Evolutionary conservation across 2,888 invertebrate genomes (phyloP).

Genomic region (Diarsia rubi): DNA sequence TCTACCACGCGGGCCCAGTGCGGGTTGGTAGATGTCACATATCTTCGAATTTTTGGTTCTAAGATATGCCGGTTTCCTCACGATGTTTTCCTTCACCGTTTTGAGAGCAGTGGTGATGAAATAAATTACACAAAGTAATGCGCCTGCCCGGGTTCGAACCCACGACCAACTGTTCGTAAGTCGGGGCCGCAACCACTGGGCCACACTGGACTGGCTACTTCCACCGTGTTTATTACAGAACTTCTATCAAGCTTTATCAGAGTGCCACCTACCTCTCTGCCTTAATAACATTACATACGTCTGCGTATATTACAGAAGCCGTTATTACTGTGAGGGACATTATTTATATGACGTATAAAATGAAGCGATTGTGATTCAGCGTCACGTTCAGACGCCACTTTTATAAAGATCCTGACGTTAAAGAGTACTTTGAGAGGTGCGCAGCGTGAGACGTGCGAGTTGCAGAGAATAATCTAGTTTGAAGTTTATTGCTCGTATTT

Average conservation of each 20-base stretch:
- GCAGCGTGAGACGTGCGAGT: slow-evolving; percentile 41
- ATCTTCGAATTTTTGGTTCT: too few relatives aligned
- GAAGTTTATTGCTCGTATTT: slow-evolving; percentile 47
- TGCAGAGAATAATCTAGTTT: slow-evolving; percentile 49
- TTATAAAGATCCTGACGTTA: slow-evolving; percentile 60
- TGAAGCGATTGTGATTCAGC: slow-evolving; percentile 76
- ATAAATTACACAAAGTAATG: too few relatives aligned
- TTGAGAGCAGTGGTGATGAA: too few relatives aligned
- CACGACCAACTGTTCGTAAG: too few relatives aligned
- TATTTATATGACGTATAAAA: slow-evolving; percentile 68
- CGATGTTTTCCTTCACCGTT: too few relatives aligned
- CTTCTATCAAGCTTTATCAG: slow-evolving; percentile 49
- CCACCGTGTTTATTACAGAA: slow-evolving; percentile 35
- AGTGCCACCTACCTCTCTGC: slow-evolving; percentile 24
- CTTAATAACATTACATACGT: slow-evolving; percentile 52
- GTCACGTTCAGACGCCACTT: slow-evolving; percentile 70
- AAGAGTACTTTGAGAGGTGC: slow-evolving; percentile 58
- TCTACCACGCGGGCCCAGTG: too few relatives aligned
- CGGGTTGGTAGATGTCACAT: too few relatives aligned
- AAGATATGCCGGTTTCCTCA: too few relatives aligned
- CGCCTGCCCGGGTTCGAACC: too few relatives aligned
- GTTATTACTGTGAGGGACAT: slow-evolving; percentile 58
- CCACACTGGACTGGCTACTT: slow-evolving; percentile 15
- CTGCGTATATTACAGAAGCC: slow-evolving; percentile 46
- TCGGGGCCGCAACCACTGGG: too few relatives aligned